Percentiles rank a stretch among this genome's conserved stretches.
Conservation (phyloP, 2,797 vertebrate genomes). For the Stomatorhinus walkeri region DNA sequence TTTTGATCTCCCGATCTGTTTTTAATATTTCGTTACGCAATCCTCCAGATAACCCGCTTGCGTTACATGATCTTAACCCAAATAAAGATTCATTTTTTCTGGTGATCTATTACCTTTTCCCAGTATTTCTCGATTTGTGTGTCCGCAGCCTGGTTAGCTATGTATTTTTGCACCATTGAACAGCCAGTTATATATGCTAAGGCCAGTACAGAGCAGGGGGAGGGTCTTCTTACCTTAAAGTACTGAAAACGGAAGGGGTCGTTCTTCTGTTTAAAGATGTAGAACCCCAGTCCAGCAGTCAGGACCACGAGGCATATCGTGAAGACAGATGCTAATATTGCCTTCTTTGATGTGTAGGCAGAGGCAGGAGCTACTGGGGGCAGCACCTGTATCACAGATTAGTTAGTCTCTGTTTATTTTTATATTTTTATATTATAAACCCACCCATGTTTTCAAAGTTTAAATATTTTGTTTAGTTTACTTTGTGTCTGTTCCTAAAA, state of each 20-base stretch:
- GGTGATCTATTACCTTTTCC: not conserved
- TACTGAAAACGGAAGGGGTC: slow-evolving; percentile 71
- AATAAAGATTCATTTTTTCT: not conserved
- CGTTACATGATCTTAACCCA: not conserved
- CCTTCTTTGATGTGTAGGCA: slow-evolving; percentile 31
- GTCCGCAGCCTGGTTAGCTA: not conserved
- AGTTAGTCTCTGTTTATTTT: not conserved
- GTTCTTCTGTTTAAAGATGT: slow-evolving; percentile 59
- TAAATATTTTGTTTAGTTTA: not conserved
- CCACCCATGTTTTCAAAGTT: not conserved
- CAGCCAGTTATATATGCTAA: not conserved
- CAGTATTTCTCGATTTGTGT: not conserved
- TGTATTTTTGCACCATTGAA: not conserved
- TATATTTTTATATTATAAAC: not conserved
- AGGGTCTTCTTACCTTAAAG: slow-evolving; percentile 60
- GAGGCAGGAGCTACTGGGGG: slow-evolving; percentile 5
- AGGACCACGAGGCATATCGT: slow-evolving; percentile 45
- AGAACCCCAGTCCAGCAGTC: slow-evolving; percentile 53
- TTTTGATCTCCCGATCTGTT: not conserved
- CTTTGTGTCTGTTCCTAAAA: not conserved
- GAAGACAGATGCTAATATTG: slow-evolving; percentile 46
- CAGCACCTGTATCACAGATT: slow-evolving; percentile 34
- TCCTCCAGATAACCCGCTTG: not conserved
- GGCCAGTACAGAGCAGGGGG: not conserved
- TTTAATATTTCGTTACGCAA: not conserved